Evolutionary conservation across 2,797 vertebrate species (phyloP).

Genomic region (Enteromius fasciolatus): DNA sequence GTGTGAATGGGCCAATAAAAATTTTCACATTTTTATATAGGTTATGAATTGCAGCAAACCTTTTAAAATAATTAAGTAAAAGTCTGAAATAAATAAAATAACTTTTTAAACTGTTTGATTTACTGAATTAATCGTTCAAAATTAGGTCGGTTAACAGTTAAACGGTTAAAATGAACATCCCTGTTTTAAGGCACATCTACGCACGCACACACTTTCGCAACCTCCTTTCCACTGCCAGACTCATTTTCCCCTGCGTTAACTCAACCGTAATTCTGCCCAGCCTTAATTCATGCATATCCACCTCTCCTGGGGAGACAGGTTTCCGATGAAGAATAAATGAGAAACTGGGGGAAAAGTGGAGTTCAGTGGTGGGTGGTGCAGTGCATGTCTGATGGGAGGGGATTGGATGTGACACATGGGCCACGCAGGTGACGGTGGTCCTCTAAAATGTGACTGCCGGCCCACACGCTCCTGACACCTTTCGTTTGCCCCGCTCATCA

Average conservation of each 20-base stretch:
- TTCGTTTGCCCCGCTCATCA: constrained; percentile 49
- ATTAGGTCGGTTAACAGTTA: no score
- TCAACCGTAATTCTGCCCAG: constrained; percentile 63
- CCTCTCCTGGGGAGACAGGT: constrained; percentile 61
- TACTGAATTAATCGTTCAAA: no score
- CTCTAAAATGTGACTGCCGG: constrained; percentile 35
- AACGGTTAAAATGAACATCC: no score
- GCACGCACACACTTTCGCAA: constrained; percentile 15
- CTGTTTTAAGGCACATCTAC: constrained; percentile 5
- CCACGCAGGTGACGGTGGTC: constrained; percentile 41
- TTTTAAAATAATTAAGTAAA: no score
- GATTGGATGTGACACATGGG: constrained; percentile 57
- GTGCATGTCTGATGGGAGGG: constrained; percentile 42
- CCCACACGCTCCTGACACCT: constrained; percentile 42
- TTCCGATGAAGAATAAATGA: constrained; percentile 67
- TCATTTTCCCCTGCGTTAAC: constrained; percentile 48
- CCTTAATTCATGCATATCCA: constrained; percentile 67
- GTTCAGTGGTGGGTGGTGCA: constrained; percentile 35
- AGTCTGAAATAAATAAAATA: no score
- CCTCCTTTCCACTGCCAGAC: constrained; percentile 41
- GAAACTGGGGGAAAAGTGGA: constrained; percentile 48
- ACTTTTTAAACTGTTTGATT: no score
- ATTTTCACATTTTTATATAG: no score
- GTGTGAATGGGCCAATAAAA: no score
- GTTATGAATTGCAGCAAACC: no score